phyloP scores from a whole-genome alignment of 1,140 invertebrate species.

The Penaeus chinensis region DNA sequence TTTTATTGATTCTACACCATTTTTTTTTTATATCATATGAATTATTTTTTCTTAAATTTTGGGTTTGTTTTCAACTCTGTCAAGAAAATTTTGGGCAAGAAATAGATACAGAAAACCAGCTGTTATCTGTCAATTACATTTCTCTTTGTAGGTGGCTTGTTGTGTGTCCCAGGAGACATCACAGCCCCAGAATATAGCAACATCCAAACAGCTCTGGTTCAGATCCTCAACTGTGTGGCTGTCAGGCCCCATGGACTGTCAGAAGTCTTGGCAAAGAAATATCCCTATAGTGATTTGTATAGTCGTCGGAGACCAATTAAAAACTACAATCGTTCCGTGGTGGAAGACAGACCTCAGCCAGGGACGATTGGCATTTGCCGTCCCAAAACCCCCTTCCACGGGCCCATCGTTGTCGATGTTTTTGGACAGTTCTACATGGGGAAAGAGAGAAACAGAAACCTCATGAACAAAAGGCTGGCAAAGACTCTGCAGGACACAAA shows the following conservation, averaged over 20 bases:
- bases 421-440: constrained; percentile 45
- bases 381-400: not conserved
- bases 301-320: not conserved
- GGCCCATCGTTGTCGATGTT: constrained; percentile 26
- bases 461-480: not conserved
- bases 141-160: constrained; percentile 28
- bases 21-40: too few relatives aligned
- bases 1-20: too few relatives aligned
- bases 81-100: too few relatives aligned
- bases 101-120: too few relatives aligned
- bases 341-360: constrained; percentile 23
- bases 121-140: not conserved
- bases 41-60: too few relatives aligned
- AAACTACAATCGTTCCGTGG: not conserved
- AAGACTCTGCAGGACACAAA: not conserved
- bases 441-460: constrained; percentile 4
- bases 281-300: constrained; percentile 34
- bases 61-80: too few relatives aligned
- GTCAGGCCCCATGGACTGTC: constrained; percentile 36
- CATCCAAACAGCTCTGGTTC: constrained; percentile 14
- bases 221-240: constrained; percentile 40
- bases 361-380: constrained; percentile 25
- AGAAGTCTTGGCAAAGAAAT: constrained; percentile 17
- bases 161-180: constrained; percentile 25
- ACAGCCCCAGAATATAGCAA: constrained; percentile 2